Evolutionary conservation across 2,797 vertebrate genomes (phyloP).

Genomic region (Peromyscus nudipes): DNA sequence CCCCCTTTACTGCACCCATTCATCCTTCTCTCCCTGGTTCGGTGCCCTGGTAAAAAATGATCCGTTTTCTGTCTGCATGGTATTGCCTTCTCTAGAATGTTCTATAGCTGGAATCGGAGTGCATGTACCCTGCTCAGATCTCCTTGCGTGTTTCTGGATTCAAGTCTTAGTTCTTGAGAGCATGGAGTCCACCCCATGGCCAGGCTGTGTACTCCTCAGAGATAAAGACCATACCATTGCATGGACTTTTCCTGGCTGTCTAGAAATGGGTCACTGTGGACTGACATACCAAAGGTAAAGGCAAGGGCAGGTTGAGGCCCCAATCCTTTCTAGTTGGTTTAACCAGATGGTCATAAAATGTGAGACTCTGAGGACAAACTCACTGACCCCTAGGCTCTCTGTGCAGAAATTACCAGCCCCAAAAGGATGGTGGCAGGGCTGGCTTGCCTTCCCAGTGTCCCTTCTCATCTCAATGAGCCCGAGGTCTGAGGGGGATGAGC

Average conservation of each 20-base stretch:
- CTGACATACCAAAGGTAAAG: background rate
- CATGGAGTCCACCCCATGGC: background rate
- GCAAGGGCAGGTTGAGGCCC: rapidly evolving
- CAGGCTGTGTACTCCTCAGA: background rate
- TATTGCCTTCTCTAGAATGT: background rate
- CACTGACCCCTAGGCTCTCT: background rate
- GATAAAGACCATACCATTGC: background rate
- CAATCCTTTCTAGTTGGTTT: background rate
- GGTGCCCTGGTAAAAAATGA: background rate
- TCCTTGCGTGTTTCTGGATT: background rate
- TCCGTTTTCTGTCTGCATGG: background rate
- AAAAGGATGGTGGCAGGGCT: background rate
- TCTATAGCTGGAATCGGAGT: rapidly evolving
- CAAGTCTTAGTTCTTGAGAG: background rate
- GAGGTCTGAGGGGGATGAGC: background rate
- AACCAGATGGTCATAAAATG: background rate
- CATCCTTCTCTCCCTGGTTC: too few species aligned
- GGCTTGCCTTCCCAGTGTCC: background rate
- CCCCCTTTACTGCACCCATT: rapidly evolving
- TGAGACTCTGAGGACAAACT: background rate
- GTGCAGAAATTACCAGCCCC: background rate
- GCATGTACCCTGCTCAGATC: background rate
- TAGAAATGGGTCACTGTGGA: background rate
- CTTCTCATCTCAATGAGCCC: background rate
- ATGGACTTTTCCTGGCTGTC: background rate